Evolutionary conservation across 1,140 invertebrate genomes (phyloP), one percentile per base, ranked within the genome.

Genomic region (Archivesica marissinica): DNA sequence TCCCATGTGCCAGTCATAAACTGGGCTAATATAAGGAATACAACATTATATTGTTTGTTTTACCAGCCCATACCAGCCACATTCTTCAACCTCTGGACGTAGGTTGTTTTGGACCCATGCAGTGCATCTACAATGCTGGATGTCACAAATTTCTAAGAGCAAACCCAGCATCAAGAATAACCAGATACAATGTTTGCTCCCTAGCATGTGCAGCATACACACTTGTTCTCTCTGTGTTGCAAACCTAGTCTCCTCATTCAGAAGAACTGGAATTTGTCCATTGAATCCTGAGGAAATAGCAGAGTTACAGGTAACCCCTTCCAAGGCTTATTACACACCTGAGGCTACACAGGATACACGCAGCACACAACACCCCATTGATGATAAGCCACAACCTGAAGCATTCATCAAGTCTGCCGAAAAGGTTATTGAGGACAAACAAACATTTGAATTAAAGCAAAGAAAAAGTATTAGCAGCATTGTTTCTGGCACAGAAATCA

Each of bases 201-300:
- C 39, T 80, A 20, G 30, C 59, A 3, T 20, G n/a, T 7, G 20
- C 30, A 15, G 11, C 41, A 2, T 70, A 70, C 28, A 52, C 28
- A 2, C 3, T 20, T 54, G 61, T 64, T 4, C n/a, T n/a, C 35
- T 66, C 33, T 52, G 33, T 35, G n/a, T 56, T 23, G 35, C 44
- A 17, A 86, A 86, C 50, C 41, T 72, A 74, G 33, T 13, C 6
- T 50, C 78, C n/a, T 30, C 54, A 41, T 86, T 86, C 39, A 13
- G 38, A n/a, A 68, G 52, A 54, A 20, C 68, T 23, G 85, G 78
- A n/a, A 77, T 86, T 15, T 82, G 78, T 50, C 85, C 54, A 11
- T 66, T 76, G 23, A 56, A 86, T 61, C 56, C 35, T 23, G n/a
- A 50, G 35, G 72, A n/a, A n/a, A n/a, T n/a, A n/a, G n/a, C n/a